A percentile compares a stretch with the other conserved stretches of the same genome.
Conservation (phyloP, 2,888 invertebrate species). For the Clepsis dumicolana region DNA sequence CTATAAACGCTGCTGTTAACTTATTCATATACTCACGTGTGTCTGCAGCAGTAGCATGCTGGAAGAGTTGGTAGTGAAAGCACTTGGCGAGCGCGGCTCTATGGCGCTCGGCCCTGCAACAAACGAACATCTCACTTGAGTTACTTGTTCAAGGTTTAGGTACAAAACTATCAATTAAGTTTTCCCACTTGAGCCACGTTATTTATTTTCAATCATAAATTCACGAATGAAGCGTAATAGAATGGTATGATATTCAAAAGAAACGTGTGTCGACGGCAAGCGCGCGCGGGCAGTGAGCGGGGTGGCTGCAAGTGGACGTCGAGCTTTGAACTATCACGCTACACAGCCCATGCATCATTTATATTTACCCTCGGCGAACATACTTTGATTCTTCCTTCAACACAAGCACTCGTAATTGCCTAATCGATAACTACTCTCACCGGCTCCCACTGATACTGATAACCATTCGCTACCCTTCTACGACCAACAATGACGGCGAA, state of each 20-base stretch:
- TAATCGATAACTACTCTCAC: constrained; percentile 72
- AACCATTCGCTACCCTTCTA: constrained; percentile 65
- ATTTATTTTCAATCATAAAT: neutral
- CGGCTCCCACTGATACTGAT: constrained; percentile 54
- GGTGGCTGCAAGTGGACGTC: constrained; percentile 63
- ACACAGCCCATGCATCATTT: constrained; percentile 85
- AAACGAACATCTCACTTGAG: constrained; percentile 58
- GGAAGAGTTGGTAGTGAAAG: constrained; percentile 87
- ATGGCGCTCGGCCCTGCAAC: constrained; percentile 86
- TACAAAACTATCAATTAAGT: neutral
- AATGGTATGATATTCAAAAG: constrained; percentile 12
- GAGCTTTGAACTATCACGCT: constrained; percentile 87
- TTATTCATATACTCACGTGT: constrained; percentile 88
- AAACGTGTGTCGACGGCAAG: constrained; percentile 46
- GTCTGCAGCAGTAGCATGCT: constrained; percentile 98
- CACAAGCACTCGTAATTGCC: constrained; percentile 72
- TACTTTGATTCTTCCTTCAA: constrained; percentile 83
- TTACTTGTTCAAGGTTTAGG: constrained; percentile 2
- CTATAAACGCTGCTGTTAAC: neutral
- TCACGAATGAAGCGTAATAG: neutral
- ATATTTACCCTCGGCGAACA: constrained; percentile 86
- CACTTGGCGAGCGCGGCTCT: constrained; percentile 86
- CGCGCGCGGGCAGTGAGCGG: constrained; percentile 60
- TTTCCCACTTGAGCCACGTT: neutral
- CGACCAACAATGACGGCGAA: constrained; percentile 68